Base-by-base conservation (phyloP, 1,140 invertebrate genomes). In the Euschistus heros region DNA sequence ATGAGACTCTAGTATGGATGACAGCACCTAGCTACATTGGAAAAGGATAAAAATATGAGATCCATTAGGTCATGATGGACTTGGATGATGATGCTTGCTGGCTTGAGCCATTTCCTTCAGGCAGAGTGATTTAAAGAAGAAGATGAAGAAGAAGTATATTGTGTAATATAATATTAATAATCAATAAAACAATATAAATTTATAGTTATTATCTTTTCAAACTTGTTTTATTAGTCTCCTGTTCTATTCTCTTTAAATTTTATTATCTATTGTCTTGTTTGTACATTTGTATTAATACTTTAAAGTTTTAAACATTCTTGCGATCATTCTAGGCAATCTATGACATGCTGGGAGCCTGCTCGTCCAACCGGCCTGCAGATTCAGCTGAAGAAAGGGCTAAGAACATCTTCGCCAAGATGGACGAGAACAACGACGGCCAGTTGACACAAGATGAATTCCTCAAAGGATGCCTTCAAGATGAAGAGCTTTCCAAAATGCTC, bases 381-480 rank as follows among this genome's bases (percentile, higher is more conserved):
- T 92, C 89, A 18, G 93, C 97, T 15, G 92, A 97, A 74, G 94
- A 98, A 74, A 81, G 96, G 70, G 95, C 96, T 66, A 94, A 95
- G 79, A 97, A 95, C 76, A 99, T 99, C 70, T 99, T 99, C 78
- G 90, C 91, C 55, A 98, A 98, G 79, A 98, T 99, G 95, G 96
- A 99, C 75, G 89, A 94, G 75, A 98, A 99, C 81, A 94, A 94
- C 77, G 96, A 98, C 78, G 94, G 94, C 54, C 94, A 97, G 75
- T 82, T 99, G 71, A 97, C 94, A 50, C 92, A 98, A 78, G 92
- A 98, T 68, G 97, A 99, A 79, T 99, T 99, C 79, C 86, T 99
- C 27, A 96, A 97, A 76, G 97, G 97, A 55, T 99, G 97, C 76
- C 85, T 98, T 72, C 92, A 97, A 75, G 97, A 99, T 75, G 94